Conservation (phyloP, 2,797 vertebrate species). For the Allobates femoralis region DNA sequence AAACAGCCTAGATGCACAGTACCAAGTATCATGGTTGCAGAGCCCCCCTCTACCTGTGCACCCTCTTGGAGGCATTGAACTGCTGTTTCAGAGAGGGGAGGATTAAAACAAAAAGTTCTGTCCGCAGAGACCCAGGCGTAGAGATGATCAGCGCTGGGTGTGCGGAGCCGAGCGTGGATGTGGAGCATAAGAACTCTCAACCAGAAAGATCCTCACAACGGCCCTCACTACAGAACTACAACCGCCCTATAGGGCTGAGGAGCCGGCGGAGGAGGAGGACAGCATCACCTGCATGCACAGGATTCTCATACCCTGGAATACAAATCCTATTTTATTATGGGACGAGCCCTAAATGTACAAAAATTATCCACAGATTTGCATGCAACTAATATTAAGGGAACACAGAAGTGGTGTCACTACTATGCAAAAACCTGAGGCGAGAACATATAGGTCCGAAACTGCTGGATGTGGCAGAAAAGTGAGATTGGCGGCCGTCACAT, state of each 20-base stretch:
- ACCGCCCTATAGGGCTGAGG: slow-evolving; percentile 57
- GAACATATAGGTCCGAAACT: too few species aligned
- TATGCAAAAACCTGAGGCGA: slow-evolving; percentile 66
- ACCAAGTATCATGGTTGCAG: slow-evolving; percentile 86
- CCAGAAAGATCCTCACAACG: slow-evolving; percentile 68
- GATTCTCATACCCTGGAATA: slow-evolving; percentile 40
- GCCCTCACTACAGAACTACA: slow-evolving; percentile 81
- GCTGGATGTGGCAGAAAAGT: neutral
- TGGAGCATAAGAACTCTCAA: slow-evolving; percentile 65
- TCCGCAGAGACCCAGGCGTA: slow-evolving; percentile 31
- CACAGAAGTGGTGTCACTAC: slow-evolving; percentile 63
- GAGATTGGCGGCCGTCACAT: neutral
- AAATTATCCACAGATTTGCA: slow-evolving; percentile 60
- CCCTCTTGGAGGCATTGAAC: slow-evolving; percentile 67
- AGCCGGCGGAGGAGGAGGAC: slow-evolving; percentile 52
- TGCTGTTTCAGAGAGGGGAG: slow-evolving; percentile 49
- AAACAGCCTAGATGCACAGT: slow-evolving; percentile 85
- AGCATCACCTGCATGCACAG: slow-evolving; percentile 33
- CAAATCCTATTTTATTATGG: neutral
- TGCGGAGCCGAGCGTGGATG: neutral
- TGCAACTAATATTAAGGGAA: slow-evolving; percentile 66
- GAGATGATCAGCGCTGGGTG: slow-evolving; percentile 63
- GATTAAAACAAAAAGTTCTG: neutral
- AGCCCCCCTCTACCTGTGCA: slow-evolving; percentile 66
- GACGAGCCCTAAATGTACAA: slow-evolving; percentile 21